Conservation (phyloP, 2,113 vertebrate genomes). For the Boulengeromyrus knoepffleri region DNA sequence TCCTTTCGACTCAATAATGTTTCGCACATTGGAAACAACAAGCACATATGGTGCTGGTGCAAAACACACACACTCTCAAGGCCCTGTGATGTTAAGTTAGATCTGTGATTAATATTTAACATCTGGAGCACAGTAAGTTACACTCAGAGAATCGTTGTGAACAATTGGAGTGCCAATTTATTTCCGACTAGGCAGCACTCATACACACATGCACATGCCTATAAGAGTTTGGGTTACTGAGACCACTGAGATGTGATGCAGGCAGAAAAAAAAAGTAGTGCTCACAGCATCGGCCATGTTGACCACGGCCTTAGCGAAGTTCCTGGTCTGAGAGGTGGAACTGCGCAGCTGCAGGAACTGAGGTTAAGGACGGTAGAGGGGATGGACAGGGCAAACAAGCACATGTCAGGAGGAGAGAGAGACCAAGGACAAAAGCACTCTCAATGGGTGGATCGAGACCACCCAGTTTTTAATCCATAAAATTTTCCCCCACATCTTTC, state of each 20-base stretch:
- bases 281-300: constrained; percentile 92
- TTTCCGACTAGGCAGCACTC: neutral
- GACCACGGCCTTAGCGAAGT: constrained; percentile 93
- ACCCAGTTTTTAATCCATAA: neutral
- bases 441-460: neutral
- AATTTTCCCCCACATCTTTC: neutral
- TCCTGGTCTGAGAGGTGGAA: constrained; percentile 79
- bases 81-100: neutral
- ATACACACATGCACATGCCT: neutral
- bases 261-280: neutral
- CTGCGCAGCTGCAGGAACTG: constrained; percentile 82
- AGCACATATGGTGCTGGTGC: neutral
- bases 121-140: neutral
- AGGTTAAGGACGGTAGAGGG: neutral
- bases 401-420: neutral
- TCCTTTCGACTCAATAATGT: neutral
- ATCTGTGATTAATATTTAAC: neutral
- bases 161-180: neutral
- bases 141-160: neutral
- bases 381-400: neutral
- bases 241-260: neutral
- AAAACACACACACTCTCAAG: neutral
- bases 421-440: neutral
- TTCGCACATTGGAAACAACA: neutral
- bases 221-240: neutral